These are phyloP conservation scores for Microhierax caerulescens DNA, from an alignment of 2,797 vertebrate species.

Conservation along the genomic window DNA sequence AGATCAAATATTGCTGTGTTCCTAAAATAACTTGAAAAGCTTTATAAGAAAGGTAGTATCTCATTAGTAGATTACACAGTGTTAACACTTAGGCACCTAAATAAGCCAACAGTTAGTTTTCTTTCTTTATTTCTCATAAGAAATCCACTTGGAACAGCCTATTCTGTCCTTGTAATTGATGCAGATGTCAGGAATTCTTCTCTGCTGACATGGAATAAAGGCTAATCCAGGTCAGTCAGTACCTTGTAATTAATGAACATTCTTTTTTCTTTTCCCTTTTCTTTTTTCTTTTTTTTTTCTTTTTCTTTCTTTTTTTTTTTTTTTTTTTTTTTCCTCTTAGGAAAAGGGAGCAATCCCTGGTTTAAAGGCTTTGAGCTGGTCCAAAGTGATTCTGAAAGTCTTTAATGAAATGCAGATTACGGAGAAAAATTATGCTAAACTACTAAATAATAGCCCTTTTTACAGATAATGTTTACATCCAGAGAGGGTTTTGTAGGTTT, in stretches of 20 bases:
- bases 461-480: background rate
- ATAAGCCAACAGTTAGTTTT: slow-evolving; percentile 14
- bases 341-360: background rate
- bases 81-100: background rate
- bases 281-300: background rate
- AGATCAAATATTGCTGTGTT: background rate
- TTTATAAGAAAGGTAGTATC: background rate
- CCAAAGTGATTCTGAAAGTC: background rate
- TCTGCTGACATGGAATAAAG: slow-evolving; percentile 57
- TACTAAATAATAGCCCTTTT: background rate
- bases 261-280: background rate
- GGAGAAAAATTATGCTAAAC: slow-evolving; percentile 25
- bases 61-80: background rate
- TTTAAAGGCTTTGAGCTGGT: background rate
- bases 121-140: slow-evolving; percentile 29
- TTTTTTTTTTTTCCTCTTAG: background rate
- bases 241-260: slow-evolving; percentile 65
- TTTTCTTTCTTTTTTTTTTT: background rate
- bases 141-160: slow-evolving; percentile 24
- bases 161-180: slow-evolving; percentile 51
- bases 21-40: background rate
- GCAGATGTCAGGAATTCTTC: slow-evolving; percentile 70
- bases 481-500: background rate
- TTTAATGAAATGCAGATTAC: slow-evolving; percentile 7
- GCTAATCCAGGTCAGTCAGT: slow-evolving; percentile 67